phyloP scores from a whole-genome alignment of 2,113 vertebrate genomes.

The Coryphaenoides rupestris region DNA sequence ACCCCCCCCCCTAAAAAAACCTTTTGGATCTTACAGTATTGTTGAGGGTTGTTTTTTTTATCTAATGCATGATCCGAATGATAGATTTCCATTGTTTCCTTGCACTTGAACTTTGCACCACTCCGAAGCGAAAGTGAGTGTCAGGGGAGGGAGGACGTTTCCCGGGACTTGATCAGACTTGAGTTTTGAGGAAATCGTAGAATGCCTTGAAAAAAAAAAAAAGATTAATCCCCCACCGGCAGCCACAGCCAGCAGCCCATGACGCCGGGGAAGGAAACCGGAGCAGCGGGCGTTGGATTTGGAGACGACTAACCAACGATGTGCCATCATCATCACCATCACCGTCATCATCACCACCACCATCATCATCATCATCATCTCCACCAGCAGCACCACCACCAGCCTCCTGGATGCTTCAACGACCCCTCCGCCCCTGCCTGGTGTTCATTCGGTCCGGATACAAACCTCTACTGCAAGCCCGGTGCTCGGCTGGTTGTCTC shows the following conservation, averaged over 20 bases:
- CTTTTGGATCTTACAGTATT: too few relatives aligned
- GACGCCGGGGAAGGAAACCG: conserved; percentile 55
- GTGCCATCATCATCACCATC: too few relatives aligned
- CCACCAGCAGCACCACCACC: too few relatives aligned
- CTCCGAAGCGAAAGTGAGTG: conserved; percentile 44
- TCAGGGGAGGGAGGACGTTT: conserved; percentile 43
- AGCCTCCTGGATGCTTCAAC: not conserved
- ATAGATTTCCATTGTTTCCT: too few relatives aligned
- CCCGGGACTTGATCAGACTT: conserved; percentile 57
- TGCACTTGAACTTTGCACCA: not conserved
- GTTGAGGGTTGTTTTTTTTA: too few relatives aligned
- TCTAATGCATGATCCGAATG: too few relatives aligned
- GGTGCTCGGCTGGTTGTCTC: not conserved
- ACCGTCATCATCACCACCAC: too few relatives aligned
- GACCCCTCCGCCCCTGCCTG: not conserved
- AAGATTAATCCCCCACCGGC: too few relatives aligned
- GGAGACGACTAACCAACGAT: conserved; percentile 42
- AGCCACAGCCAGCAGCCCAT: conserved; percentile 44
- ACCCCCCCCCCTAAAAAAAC: too few relatives aligned
- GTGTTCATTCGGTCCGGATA: conserved; percentile 3
- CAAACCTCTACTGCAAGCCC: conserved; percentile 16
- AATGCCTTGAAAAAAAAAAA: too few relatives aligned
- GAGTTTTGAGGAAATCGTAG: conserved; percentile 54
- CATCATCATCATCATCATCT: too few relatives aligned
- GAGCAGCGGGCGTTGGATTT: conserved; percentile 37